These are phyloP conservation scores for Microdon myrmicae DNA, from an alignment of 2,888 invertebrate genomes.

Conservation along the genomic window DNA sequence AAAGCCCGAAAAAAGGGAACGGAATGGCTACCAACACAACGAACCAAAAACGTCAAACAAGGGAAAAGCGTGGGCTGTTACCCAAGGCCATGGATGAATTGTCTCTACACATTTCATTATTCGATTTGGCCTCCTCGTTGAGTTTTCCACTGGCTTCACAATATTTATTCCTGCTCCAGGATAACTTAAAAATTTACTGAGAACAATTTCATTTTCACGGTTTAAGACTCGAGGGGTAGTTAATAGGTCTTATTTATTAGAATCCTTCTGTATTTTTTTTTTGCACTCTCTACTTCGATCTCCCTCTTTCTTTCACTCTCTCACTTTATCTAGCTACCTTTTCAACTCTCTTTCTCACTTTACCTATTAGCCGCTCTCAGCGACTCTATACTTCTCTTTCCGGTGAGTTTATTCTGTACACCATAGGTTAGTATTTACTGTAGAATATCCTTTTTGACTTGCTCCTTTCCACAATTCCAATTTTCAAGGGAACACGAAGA, in stretches of 20 bases:
- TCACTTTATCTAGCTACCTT: too few relatives aligned
- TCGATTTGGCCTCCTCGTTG: background rate
- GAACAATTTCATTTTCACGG: too few relatives aligned
- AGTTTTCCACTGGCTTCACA: background rate
- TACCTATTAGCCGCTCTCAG: too few relatives aligned
- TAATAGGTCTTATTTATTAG: too few relatives aligned
- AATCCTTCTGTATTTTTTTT: too few relatives aligned
- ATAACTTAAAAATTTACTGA: conserved; percentile 16
- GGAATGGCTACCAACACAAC: conserved; percentile 22
- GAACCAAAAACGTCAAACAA: conserved; percentile 39
- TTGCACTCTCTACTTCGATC: too few relatives aligned
- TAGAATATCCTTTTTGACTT: conserved; percentile 21
- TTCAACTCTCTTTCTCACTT: too few relatives aligned
- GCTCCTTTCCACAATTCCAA: conserved; percentile 28
- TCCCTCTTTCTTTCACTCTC: too few relatives aligned
- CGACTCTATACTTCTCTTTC: too few relatives aligned
- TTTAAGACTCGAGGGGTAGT: too few relatives aligned
- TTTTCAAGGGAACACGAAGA: background rate
- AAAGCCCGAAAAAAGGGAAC: conserved; percentile 7
- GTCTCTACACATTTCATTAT: conserved; percentile 4
- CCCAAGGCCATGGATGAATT: conserved; percentile 54
- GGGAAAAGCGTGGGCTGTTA: conserved; percentile 53
- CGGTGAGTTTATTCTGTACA: conserved; percentile 33
- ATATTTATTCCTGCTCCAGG: conserved; percentile 15
- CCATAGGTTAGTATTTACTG: conserved; percentile 48